These are phyloP conservation scores for Neosilurus mollespiculum DNA, from an alignment of 2,797 vertebrate species.

Conservation along the genomic window DNA sequence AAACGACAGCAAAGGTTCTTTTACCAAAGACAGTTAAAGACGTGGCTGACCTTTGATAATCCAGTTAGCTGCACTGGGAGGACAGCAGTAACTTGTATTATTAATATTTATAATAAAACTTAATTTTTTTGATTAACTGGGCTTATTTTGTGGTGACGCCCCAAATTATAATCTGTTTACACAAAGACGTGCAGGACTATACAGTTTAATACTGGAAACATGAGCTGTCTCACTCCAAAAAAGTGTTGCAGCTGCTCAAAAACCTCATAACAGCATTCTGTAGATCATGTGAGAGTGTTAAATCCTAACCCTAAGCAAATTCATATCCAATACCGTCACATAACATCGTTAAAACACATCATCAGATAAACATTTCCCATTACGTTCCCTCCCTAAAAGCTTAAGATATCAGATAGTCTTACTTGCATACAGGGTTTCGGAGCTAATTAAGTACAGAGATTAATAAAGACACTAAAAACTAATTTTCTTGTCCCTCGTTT, in stretches of 20 bases:
- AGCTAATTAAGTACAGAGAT: constrained; percentile 18
- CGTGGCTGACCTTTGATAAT: too few species aligned
- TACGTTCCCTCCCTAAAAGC: neutral
- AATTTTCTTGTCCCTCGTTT: constrained; percentile 43
- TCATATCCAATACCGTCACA: constrained; percentile 8
- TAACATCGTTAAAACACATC: neutral
- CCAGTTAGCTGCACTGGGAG: too few species aligned
- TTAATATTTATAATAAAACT: too few species aligned
- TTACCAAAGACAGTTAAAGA: too few species aligned
- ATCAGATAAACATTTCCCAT: neutral
- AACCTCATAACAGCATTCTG: neutral
- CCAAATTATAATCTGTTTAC: neutral
- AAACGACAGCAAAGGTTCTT: too few species aligned
- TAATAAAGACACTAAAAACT: constrained; percentile 8
- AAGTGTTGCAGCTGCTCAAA: constrained; percentile 13
- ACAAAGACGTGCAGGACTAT: neutral
- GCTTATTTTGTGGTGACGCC: too few species aligned
- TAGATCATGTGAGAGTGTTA: constrained; percentile 2
- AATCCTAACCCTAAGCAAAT: constrained; percentile 17
- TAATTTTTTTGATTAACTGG: too few species aligned
- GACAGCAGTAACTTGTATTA: too few species aligned
- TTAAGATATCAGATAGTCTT: constrained; percentile 19
- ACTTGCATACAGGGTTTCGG: neutral
- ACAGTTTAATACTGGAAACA: neutral
- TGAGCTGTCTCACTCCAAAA: neutral